These are phyloP conservation scores for Porites lobata DNA, from an alignment of 92 coral and sea anemone genomes.

Conservation along the genomic window DNA sequence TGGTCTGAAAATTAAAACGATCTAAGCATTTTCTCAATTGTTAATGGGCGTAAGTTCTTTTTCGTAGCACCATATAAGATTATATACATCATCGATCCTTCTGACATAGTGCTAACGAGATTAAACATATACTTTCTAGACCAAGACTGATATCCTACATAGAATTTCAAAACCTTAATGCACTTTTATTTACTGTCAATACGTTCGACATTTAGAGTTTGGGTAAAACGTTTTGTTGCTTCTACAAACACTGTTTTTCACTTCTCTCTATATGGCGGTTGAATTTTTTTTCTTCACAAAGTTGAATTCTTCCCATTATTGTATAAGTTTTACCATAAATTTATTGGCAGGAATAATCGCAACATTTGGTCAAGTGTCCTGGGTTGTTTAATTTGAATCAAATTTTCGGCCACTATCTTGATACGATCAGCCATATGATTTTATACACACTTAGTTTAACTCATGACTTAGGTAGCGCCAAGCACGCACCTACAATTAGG, in stretches of 20 bases:
- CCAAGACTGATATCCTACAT: not conserved
- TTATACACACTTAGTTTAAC: not conserved
- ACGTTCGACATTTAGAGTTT: not conserved
- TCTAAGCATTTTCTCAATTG: not conserved
- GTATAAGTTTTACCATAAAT: not conserved
- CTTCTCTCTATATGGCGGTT: not conserved
- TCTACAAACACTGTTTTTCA: not conserved
- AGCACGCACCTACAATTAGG: not conserved
- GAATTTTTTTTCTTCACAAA: too few relatives aligned
- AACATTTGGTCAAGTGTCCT: not conserved
- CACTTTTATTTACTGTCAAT: not conserved
- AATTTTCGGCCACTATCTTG: not conserved
- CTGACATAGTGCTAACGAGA: conserved; percentile 8
- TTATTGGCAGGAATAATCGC: conserved; percentile 1
- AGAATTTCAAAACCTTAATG: not conserved
- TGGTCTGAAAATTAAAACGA: not conserved
- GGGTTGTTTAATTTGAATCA: not conserved
- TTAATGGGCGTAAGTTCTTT: not conserved
- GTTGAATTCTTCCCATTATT: not conserved
- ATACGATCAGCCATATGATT: not conserved
- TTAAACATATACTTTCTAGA: not conserved
- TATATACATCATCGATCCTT: not conserved
- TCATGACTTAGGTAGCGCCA: not conserved
- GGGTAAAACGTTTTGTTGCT: not conserved
- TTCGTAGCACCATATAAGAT: not conserved